These are phyloP conservation scores for Myxocyprinus asiaticus DNA, from an alignment of 2,113 vertebrate species.

Conservation along the genomic window DNA sequence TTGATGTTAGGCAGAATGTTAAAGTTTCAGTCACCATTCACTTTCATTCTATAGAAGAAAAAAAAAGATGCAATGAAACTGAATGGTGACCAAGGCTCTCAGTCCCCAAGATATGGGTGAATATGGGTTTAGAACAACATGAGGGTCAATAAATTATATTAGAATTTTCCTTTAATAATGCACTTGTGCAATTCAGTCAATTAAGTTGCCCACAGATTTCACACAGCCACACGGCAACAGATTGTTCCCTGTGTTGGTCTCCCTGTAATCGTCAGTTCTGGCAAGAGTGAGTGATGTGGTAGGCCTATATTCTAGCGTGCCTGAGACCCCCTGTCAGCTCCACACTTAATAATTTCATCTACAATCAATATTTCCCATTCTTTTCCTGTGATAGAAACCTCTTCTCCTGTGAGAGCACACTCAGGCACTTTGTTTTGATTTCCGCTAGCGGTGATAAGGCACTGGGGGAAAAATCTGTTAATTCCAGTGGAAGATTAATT, in stretches of 20 bases:
- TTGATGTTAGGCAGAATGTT: too few species aligned
- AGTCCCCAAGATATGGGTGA: too few species aligned
- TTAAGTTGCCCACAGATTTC: not conserved
- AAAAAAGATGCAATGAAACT: too few species aligned
- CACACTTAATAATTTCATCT: conserved; percentile 44
- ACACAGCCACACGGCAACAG: not conserved
- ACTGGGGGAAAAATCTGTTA: not conserved
- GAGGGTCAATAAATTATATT: too few species aligned
- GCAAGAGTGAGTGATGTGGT: not conserved
- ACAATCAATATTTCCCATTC: conserved; percentile 50
- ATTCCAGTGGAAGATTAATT: not conserved
- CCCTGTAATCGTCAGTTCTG: too few species aligned
- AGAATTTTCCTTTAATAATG: not conserved
- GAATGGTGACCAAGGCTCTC: too few species aligned
- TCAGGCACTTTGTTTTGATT: conserved; percentile 26
- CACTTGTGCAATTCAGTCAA: not conserved
- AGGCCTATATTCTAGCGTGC: conserved; percentile 16
- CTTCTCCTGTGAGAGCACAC: conserved; percentile 15
- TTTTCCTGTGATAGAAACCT: conserved; percentile 34
- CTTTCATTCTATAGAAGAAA: too few species aligned
- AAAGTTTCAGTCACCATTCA: too few species aligned
- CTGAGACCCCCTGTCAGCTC: conserved; percentile 44
- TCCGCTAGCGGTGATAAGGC: conserved; percentile 12
- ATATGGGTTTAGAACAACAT: too few species aligned
- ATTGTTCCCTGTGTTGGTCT: not conserved